Evolutionary conservation across 2,888 invertebrate species (phyloP), one percentile per base, ranked within the genome.

Genomic region (Mesorhabditis sp.): DNA sequence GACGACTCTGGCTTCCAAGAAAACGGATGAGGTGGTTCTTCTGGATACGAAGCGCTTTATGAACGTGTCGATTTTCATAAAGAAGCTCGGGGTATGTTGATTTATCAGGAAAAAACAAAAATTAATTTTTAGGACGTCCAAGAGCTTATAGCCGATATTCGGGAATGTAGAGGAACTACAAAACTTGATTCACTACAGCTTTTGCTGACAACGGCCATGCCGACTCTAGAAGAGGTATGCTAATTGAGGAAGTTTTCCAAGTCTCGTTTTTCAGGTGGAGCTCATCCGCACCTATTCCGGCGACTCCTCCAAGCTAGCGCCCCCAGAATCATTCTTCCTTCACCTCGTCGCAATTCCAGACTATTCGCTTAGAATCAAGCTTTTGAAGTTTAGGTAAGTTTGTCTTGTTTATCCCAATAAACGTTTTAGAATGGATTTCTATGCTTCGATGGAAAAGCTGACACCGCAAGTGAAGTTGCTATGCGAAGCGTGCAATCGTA

Each of bases 31-130:
- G n/a, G 58, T 50, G 58, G n/a, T 50, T n/a, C n/a, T 50, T 10
- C 58, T 50, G 10, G 58, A 50, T n/a, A 50, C 58, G n/a, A 50
- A 50, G 58, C 58, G 58, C n/a, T 50, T 50, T n/a, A 50, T 50
- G 58, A 50, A 50, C n/a, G 58, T 50, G 7, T 50, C 58, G n/a
- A 50, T 50, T 13, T 50, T 50, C n/a, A 50, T 50, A 10, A 50
- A 50, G 2, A 50, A 50, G 58, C 58, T 50, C n/a, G 58, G 58
- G 58, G 58, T 50, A 50, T 10, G 58, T 50, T 10, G 2, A 28
- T 28, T 50, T 10, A 50, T 13, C 10, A n/a, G n/a, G 7, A 13
- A n/a, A 50, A 50, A 50, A 2, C 58, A 50, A 50, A 50, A 50
- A 13, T 50, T 10, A n/a, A n/a, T 13, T 50, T 50, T 50, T 1